phyloP scores from a whole-genome alignment of 2,888 invertebrate genomes.

The Alloscopus bannaensis region DNA sequence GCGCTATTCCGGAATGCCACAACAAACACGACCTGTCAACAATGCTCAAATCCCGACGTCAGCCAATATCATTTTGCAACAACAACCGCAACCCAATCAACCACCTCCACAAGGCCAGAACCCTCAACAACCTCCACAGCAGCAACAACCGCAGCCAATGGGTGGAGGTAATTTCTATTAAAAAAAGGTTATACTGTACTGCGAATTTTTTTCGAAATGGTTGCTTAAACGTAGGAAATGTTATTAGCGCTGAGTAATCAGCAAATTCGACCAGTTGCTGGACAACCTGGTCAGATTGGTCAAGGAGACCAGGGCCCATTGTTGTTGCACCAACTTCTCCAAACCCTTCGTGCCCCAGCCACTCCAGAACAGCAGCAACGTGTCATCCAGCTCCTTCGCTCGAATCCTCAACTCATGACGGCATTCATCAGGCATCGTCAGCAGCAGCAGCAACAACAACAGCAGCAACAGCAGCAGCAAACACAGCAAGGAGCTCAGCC shows the following conservation, averaged over 20 bases:
- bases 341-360: conserved; percentile 91
- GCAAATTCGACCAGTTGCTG: conserved; percentile 73
- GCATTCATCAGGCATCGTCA: conserved; percentile 91
- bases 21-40: conserved; percentile 74
- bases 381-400: conserved; percentile 91
- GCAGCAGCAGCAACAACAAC: conserved; percentile 71
- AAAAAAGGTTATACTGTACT: background rate
- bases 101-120: conserved; percentile 59
- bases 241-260: conserved; percentile 68
- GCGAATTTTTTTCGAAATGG: background rate
- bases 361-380: conserved; percentile 95
- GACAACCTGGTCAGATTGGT: conserved; percentile 65
- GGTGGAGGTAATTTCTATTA: conserved; percentile 49
- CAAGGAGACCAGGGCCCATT: conserved; percentile 72
- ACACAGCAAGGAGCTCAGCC: conserved; percentile 75
- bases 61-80: conserved; percentile 64
- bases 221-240: conserved; percentile 37
- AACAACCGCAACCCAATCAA: conserved; percentile 58
- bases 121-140: conserved; percentile 57
- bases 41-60: conserved; percentile 59
- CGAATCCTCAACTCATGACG: conserved; percentile 96
- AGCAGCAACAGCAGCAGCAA: conserved; percentile 75
- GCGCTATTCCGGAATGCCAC: conserved; percentile 76
- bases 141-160: conserved; percentile 53
- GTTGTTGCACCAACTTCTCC: conserved; percentile 87